phyloP scores from a whole-genome alignment of 2,113 vertebrate species.

The Psittacara wagleri region DNA sequence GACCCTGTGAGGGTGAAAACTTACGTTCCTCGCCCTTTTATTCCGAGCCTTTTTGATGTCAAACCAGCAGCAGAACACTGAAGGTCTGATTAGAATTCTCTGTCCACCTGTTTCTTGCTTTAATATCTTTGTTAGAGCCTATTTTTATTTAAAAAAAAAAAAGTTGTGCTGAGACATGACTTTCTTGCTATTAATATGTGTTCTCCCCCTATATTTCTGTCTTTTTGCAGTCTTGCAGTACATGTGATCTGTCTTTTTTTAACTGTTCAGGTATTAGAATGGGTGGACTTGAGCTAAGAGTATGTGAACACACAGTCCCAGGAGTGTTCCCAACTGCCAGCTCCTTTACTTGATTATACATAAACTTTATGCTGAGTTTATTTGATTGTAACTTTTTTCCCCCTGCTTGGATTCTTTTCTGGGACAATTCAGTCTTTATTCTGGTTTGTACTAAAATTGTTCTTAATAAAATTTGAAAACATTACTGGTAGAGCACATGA shows the following conservation, averaged over 20 bases:
- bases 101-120: neutral
- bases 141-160: neutral
- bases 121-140: neutral
- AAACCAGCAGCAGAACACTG: neutral
- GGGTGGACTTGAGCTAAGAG: neutral
- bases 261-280: neutral
- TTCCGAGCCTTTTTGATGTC: neutral
- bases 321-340: neutral
- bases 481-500: neutral
- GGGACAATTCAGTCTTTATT: neutral
- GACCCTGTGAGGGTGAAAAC: neutral
- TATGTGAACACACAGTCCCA: neutral
- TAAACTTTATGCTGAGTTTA: neutral
- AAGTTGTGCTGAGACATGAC: neutral
- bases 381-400: neutral
- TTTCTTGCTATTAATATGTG: neutral
- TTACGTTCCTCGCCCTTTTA: neutral
- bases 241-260: neutral
- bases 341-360: neutral
- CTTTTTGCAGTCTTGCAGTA: neutral
- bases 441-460: neutral
- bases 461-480: neutral
- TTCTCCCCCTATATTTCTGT: neutral
- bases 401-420: neutral
- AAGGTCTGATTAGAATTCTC: neutral